Conservation (phyloP, 1,140 invertebrate species). For the Neuroterus valhalla region DNA sequence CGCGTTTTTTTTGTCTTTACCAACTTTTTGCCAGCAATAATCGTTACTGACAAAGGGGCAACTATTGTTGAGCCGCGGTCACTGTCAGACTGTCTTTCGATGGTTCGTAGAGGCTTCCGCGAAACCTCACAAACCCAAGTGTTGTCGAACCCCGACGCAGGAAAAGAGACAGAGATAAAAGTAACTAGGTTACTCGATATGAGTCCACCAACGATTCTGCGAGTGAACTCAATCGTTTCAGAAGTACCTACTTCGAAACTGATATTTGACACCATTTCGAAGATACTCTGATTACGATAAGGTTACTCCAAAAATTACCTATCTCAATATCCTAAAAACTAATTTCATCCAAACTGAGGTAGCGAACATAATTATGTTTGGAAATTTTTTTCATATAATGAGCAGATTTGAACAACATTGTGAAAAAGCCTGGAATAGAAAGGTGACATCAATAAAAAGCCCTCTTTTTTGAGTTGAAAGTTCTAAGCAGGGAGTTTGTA, state of each 20-base stretch:
- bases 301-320: background rate
- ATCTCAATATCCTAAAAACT: too few species aligned
- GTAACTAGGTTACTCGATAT: slow-evolving; percentile 59
- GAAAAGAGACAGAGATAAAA: slow-evolving; percentile 39
- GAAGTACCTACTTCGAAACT: background rate
- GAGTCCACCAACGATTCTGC: background rate
- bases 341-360: too few species aligned
- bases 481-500: too few species aligned
- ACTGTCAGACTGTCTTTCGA: slow-evolving; percentile 60
- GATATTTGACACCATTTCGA: slow-evolving; percentile 1
- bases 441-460: too few species aligned
- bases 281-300: background rate
- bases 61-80: slow-evolving; percentile 53
- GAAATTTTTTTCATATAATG: too few species aligned
- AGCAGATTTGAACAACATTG: too few species aligned
- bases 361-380: too few species aligned
- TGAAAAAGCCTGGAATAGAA: too few species aligned
- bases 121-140: slow-evolving; percentile 65
- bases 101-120: slow-evolving; percentile 66
- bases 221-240: slow-evolving; percentile 23
- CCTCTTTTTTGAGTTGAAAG: too few species aligned
- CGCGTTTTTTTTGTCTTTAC: slow-evolving; percentile 41
- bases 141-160: slow-evolving; percentile 64
- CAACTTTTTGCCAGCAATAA: slow-evolving; percentile 33
- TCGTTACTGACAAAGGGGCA: slow-evolving; percentile 39